Percentiles rank a stretch among this genome's conserved stretches.
Evolutionary conservation across 2,888 invertebrate species (phyloP).

Genomic region (Pachydiplax longipennis): DNA sequence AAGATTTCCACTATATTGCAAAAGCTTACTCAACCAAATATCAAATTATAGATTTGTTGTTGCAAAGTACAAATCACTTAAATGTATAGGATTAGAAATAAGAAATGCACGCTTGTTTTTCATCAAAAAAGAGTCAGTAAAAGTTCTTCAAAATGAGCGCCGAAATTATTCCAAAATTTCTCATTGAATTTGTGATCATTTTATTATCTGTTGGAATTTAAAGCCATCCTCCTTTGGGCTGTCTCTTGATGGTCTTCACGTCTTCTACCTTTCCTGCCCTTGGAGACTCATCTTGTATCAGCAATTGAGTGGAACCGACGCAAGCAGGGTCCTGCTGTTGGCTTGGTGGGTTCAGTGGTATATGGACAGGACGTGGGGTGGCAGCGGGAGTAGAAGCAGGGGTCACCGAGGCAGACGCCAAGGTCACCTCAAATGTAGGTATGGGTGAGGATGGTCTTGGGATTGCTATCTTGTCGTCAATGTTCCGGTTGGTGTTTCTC

Average conservation of each 20-base stretch:
- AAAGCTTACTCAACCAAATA: not conserved
- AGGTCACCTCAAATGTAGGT: not conserved
- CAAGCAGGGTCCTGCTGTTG: not conserved
- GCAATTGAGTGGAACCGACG: slow-evolving; percentile 61
- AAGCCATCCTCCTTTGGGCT: slow-evolving; percentile 70
- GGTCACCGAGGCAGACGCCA: not conserved
- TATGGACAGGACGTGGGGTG: not conserved
- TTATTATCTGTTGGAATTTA: slow-evolving; percentile 54
- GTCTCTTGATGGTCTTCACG: slow-evolving; percentile 65
- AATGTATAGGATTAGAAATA: not conserved
- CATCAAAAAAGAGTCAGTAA: not conserved
- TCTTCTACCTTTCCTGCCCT: slow-evolving; percentile 62
- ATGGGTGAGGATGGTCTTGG: not conserved
- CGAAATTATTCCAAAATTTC: not conserved
- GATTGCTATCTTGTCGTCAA: not conserved
- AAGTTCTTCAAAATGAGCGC: not conserved
- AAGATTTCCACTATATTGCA: not conserved
- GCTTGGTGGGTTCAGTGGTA: not conserved
- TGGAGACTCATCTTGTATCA: slow-evolving; percentile 58
- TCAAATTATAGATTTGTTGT: not conserved
- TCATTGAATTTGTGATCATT: not conserved
- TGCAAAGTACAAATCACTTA: not conserved
- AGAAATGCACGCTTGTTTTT: not conserved
- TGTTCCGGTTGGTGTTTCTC: slow-evolving; percentile 10
- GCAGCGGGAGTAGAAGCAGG: slow-evolving; percentile 1